Percentiles rank a stretch among this genome's conserved stretches.
Conservation (phyloP, 2,888 invertebrate species). For the Blastobasis lacticolella region DNA sequence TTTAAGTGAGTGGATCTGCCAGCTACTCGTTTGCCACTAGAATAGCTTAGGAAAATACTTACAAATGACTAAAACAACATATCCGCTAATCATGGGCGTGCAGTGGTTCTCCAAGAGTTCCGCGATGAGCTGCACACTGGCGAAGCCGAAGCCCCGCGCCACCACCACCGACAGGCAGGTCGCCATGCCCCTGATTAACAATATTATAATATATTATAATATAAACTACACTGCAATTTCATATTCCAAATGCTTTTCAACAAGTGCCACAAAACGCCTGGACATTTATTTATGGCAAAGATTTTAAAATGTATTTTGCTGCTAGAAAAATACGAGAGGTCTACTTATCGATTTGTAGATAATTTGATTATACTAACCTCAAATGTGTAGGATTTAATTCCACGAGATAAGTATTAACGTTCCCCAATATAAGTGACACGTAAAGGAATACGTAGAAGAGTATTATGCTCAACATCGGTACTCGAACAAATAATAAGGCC, state of each 20-base stretch:
- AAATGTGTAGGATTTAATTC: conserved; percentile 58
- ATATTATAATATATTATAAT: too few relatives aligned
- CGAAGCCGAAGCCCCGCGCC: conserved; percentile 53
- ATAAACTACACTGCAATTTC: neutral
- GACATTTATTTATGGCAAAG: too few relatives aligned
- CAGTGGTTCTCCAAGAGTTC: conserved; percentile 40
- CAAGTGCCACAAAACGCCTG: too few relatives aligned
- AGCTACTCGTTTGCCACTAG: too few relatives aligned
- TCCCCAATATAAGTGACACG: conserved; percentile 48
- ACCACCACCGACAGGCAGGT: conserved; percentile 56
- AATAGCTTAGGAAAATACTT: conserved; percentile 17
- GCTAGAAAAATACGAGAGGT: too few relatives aligned
- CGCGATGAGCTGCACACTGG: conserved; percentile 55
- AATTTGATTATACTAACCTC: conserved; percentile 26
- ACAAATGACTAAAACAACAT: conserved; percentile 40
- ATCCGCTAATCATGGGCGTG: conserved; percentile 42
- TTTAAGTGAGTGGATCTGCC: too few relatives aligned
- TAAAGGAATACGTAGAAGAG: conserved; percentile 50
- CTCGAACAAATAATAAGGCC: conserved; percentile 34
- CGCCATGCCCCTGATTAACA: conserved; percentile 46
- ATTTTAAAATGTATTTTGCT: too few relatives aligned
- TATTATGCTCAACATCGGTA: conserved; percentile 43
- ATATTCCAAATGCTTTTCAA: neutral
- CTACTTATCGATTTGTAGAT: too few relatives aligned
- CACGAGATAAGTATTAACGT: conserved; percentile 51